Evolutionary conservation across 2,888 invertebrate genomes (phyloP), one percentile per base, ranked within the genome.

Genomic region (Brachypterus glaber): DNA sequence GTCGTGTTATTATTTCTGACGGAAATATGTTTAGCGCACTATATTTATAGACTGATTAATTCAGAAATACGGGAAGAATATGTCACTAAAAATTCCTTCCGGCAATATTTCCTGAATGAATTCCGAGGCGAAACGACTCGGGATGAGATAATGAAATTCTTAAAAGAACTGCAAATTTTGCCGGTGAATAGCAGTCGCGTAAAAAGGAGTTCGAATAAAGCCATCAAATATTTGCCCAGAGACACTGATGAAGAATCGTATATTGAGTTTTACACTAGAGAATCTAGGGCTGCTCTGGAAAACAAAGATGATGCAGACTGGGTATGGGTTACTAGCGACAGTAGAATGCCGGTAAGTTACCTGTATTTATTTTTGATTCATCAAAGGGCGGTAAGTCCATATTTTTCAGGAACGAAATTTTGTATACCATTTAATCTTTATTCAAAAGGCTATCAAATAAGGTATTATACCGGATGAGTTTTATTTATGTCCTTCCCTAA

Each of bases 291-390:
- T 3, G 76, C 76, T 32, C 62, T 81, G 9, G 49, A 52, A 18
- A 49, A 51, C 27, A 48, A 50, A 17, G 51, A 47, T 17, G 66
- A 69, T 76, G 41, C 64, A 72, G 27, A 27, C 12, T 9, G 86
- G 86, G 80, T 89, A 47, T 89, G 88, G 82, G 64, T 90, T 47
- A 87, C 88, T 37, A 83, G 86, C 45, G 86, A 87, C 54, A 87
- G 88, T 21, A 76, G 88, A 50, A 86, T 90, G 50, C 86, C 89
- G 57, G 87, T 87, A 63, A 72, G 73, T 67, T 26, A 9, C 11
- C n/a, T n/a, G n/a, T n/a, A n/a, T n/a, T n/a, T 13, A 8, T 24
- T 33, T 15, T 15, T n/a, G n/a, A n/a, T n/a, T n/a, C n/a, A n/a
- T n/a, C n/a, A n/a, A n/a, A n/a, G n/a, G n/a, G n/a, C n/a, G n/a